Evolutionary conservation across 2,888 invertebrate species (phyloP), one percentile per base, ranked within the genome.

Genomic region (Clivina fossor): DNA sequence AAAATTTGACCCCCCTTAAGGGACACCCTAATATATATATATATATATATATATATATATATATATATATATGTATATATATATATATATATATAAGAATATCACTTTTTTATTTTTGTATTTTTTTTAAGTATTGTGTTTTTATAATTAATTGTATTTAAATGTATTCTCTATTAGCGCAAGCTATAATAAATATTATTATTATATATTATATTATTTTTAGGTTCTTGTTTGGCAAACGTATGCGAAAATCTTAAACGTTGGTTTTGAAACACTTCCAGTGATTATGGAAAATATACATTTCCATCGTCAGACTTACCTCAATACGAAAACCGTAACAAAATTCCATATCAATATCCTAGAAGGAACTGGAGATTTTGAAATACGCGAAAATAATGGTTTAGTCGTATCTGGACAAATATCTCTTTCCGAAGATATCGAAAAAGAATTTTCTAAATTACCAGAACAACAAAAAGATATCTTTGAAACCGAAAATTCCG

Each of bases 271-370:
- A 65, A 85, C 90, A 66, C 81, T 90, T 22, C 86, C 94, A 0
- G 86, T 99, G 0, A 78, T 92, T 2, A 79, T 99, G 63, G 93
- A 96, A 74, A 84, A 98, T 73, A 81, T 98, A 1, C 86, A 89
- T 64, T 93, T 99, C 73, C 87, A 88, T 66, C 83, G 95, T 50
- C 97, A 98, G 3, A 98, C 97, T 3, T 92, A 96, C 63, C 80
- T 98, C 73, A 90, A 90, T 16, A 90, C 90, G 68, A 89, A 91
- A 59, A 86, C 81, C 5, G 76, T 83, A 0, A 85, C 91, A 35
- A 88, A 88, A 65, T 91, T 94, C 71, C 78, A 89, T 19, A 78
- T 94, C 33, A 90, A 87, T 71, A 84, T 93, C 63, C 86, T 93
- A 63, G 88, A 88, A 65, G 89, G 88, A 38, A 83, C 83, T 30